phyloP scores from a whole-genome alignment of 2,113 vertebrate species.

The Alaudala cheleensis region DNA sequence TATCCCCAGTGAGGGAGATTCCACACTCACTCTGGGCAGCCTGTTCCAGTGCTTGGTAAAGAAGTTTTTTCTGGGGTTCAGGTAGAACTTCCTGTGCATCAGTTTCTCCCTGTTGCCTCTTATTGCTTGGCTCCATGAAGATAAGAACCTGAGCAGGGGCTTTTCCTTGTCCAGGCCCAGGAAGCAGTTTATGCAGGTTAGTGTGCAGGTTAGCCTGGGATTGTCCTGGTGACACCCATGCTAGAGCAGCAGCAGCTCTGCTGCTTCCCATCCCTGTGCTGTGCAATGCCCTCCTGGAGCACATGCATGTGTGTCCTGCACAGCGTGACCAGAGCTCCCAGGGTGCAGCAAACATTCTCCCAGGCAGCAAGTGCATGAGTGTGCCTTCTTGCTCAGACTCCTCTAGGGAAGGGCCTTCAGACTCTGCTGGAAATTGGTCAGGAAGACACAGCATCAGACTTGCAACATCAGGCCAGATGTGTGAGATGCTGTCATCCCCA shows the following conservation, averaged over 20 bases:
- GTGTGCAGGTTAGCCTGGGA: rapidly evolving
- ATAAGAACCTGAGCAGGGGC: not conserved
- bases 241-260: not conserved
- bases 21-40: not conserved
- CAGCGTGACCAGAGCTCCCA: rapidly evolving
- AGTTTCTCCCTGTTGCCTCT: not conserved
- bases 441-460: not conserved
- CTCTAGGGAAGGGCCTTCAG: not conserved
- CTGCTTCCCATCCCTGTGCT: not conserved
- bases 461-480: not conserved
- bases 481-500: rapidly evolving
- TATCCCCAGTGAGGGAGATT: not conserved
- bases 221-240: rapidly evolving
- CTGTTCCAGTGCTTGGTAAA: not conserved
- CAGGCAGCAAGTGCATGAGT: rapidly evolving
- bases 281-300: not conserved
- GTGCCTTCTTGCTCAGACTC: rapidly evolving
- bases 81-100: not conserved
- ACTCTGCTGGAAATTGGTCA: not conserved
- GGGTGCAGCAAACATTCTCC: not conserved
- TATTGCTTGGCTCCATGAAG: rapidly evolving
- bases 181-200: not conserved
- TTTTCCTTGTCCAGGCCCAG: not conserved
- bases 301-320: rapidly evolving
- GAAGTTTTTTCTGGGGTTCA: not conserved